These are phyloP conservation scores for Tipula lateralis DNA, from an alignment of 2,888 invertebrate genomes.

Conservation along the genomic window DNA sequence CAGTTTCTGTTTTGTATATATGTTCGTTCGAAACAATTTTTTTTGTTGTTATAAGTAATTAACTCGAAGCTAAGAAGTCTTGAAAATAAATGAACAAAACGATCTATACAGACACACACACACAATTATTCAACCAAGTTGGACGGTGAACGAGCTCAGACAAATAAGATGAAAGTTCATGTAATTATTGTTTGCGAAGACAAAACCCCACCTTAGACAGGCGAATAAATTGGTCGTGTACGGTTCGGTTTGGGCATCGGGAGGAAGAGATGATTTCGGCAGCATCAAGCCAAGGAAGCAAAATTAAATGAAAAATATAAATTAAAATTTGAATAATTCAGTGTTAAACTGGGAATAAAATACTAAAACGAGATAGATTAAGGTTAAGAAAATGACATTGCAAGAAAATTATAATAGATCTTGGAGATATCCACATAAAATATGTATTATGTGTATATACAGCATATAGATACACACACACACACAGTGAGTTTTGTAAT, in stretches of 20 bases:
- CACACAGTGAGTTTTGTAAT: not conserved
- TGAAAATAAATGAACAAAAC: not conserved
- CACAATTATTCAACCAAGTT: not conserved
- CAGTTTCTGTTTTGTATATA: not conserved
- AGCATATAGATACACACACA: not conserved
- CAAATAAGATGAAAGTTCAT: slow-evolving; percentile 11
- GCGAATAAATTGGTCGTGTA: not conserved
- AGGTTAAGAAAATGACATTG: slow-evolving; percentile 13
- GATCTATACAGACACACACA: not conserved
- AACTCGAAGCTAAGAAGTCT: slow-evolving; percentile 9
- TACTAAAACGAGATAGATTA: slow-evolving; percentile 8
- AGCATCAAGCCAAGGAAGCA: not conserved
- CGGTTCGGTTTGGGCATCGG: too few relatives aligned
- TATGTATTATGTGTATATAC: too few relatives aligned
- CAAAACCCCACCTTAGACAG: not conserved
- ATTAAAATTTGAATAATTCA: slow-evolving; percentile 24
- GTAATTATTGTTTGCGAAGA: not conserved
- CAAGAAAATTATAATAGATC: not conserved
- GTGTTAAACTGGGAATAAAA: not conserved
- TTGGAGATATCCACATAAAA: slow-evolving; percentile 11
- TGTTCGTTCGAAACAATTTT: not conserved
- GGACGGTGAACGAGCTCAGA: too few relatives aligned
- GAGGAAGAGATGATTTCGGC: too few relatives aligned
- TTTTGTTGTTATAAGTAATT: not conserved
- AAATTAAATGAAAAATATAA: slow-evolving; percentile 13